phyloP scores from a whole-genome alignment of 1,140 invertebrate genomes.

The Cepaea nemoralis region DNA sequence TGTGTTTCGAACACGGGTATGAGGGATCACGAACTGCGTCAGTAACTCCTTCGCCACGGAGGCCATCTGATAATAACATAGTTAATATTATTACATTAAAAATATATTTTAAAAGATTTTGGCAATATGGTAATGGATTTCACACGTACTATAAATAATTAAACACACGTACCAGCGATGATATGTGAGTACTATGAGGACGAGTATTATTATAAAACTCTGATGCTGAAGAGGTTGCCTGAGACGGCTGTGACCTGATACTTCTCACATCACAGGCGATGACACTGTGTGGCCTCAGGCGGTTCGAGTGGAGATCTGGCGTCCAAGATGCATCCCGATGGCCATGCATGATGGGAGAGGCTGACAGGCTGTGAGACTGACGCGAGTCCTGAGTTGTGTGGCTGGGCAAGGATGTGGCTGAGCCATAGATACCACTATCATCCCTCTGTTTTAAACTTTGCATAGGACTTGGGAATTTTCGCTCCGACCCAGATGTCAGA shows the following conservation, averaged over 20 bases:
- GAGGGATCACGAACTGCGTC: no score
- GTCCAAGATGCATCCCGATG: conserved; percentile 17
- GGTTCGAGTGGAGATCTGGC: conserved; percentile 28
- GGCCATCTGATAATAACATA: no score
- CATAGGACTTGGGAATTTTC: conserved; percentile 54
- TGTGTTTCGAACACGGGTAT: no score
- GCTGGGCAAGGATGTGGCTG: conserved; percentile 47
- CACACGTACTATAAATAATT: neutral
- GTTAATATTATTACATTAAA: no score
- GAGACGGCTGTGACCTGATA: conserved; percentile 39
- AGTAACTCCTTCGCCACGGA: no score
- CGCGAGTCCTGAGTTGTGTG: conserved; percentile 26
- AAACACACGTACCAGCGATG: neutral
- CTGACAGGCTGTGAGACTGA: conserved; percentile 41
- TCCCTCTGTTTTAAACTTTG: conserved; percentile 56
- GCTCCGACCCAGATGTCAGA: conserved; percentile 50
- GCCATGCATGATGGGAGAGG: conserved; percentile 42
- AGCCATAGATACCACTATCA: conserved; percentile 60
- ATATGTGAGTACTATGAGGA: conserved; percentile 36
- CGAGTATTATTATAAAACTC: neutral
- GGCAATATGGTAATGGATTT: no score
- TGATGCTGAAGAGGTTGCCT: conserved; percentile 13
- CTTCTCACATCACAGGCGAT: conserved; percentile 40
- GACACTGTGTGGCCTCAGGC: conserved; percentile 35
- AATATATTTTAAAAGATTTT: no score